A percentile compares a stretch with the other conserved stretches of the same genome.
phyloP scores from a whole-genome alignment of 2,888 invertebrate genomes.

The Tipula vernalis region DNA sequence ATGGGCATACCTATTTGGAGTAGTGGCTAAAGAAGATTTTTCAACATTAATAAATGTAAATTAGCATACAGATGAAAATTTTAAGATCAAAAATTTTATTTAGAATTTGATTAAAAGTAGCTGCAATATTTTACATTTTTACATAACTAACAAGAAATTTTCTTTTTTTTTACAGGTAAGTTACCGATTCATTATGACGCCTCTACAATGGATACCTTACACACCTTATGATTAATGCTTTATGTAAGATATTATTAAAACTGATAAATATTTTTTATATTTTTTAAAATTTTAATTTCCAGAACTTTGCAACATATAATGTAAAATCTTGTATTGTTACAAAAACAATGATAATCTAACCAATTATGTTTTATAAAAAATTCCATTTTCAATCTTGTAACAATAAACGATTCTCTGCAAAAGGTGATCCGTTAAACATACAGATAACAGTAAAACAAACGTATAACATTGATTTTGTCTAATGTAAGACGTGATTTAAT shows the following conservation, averaged over 20 bases:
- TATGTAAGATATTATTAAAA: background rate
- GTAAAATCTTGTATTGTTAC: too few species aligned
- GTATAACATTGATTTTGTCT: background rate
- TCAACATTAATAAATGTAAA: too few species aligned
- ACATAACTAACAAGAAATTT: background rate
- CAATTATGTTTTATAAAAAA: background rate
- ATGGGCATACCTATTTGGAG: too few species aligned
- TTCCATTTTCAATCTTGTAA: background rate
- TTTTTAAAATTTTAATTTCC: background rate
- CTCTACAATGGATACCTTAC: background rate
- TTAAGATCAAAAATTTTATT: too few species aligned
- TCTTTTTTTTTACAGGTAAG: background rate
- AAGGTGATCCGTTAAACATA: background rate
- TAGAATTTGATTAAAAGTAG: too few species aligned
- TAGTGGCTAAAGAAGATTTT: too few species aligned
- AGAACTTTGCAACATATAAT: background rate
- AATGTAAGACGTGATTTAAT: background rate
- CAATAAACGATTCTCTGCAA: background rate
- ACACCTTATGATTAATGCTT: background rate
- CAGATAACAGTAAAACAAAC: background rate
- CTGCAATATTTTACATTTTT: too few species aligned
- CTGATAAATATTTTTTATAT: background rate
- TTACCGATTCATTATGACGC: background rate
- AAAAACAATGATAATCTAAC: background rate
- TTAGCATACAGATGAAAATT: too few species aligned